Percentiles rank a stretch among this genome's conserved stretches.
phyloP scores from a whole-genome alignment of 1,140 invertebrate genomes.

The Spodoptera frugiperda region DNA sequence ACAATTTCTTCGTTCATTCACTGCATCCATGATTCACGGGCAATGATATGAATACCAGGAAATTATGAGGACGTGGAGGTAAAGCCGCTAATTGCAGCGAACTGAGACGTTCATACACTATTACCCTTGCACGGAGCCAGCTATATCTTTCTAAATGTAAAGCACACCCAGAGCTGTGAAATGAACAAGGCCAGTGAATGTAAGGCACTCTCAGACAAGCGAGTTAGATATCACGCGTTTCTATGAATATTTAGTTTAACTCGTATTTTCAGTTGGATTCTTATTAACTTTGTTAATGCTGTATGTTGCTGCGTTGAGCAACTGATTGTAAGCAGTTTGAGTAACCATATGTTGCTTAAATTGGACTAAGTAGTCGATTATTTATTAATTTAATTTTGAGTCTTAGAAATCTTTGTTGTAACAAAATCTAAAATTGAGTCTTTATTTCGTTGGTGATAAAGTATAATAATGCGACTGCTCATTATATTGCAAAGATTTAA shows the following conservation, averaged over 20 bases:
- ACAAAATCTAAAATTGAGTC: no score
- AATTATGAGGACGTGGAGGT: constrained; percentile 14
- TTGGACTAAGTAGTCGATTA: neutral
- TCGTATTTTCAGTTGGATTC: neutral
- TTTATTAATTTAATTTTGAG: no score
- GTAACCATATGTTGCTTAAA: neutral
- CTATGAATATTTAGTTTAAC: neutral
- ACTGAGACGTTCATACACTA: constrained; percentile 41
- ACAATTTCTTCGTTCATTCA: neutral
- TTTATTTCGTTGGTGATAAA: no score
- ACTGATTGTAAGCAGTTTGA: no score
- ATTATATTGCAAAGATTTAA: no score
- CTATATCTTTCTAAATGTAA: constrained; percentile 40
- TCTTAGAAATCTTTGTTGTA: no score
- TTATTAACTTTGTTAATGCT: neutral
- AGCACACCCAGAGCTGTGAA: constrained; percentile 15
- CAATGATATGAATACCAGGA: constrained; percentile 25
- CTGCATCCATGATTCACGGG: constrained; percentile 16
- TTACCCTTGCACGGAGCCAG: constrained; percentile 13
- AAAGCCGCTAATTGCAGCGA: constrained; percentile 33
- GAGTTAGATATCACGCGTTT: neutral
- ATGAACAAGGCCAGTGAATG: constrained; percentile 24
- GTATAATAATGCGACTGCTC: no score
- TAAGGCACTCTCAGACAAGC: constrained; percentile 10
- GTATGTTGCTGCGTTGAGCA: no score